These are phyloP conservation scores for Erebia palarica DNA, from an alignment of 2,888 invertebrate genomes.

Conservation along the genomic window DNA sequence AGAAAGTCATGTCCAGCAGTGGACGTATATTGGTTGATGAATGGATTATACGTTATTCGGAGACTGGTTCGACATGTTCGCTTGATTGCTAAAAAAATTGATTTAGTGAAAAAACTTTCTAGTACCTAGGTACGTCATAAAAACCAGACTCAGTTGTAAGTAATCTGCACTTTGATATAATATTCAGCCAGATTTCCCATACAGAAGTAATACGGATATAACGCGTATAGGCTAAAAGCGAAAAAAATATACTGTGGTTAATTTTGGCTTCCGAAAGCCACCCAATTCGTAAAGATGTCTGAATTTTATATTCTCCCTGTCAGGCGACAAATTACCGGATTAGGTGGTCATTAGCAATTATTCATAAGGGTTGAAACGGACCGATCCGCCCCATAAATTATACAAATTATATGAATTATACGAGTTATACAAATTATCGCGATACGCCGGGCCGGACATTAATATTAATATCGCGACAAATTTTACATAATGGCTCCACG, in stretches of 20 bases:
- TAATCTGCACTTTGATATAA: too few relatives aligned
- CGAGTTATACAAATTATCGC: conserved; percentile 39
- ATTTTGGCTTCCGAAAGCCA: neutral
- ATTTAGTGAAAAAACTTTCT: too few relatives aligned
- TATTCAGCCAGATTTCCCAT: too few relatives aligned
- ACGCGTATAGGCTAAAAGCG: too few relatives aligned
- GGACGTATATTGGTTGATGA: too few relatives aligned
- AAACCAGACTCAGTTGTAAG: too few relatives aligned
- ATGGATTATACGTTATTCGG: too few relatives aligned
- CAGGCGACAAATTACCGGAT: conserved; percentile 27
- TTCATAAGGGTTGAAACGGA: conserved; percentile 40
- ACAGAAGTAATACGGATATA: too few relatives aligned
- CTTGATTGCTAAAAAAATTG: too few relatives aligned
- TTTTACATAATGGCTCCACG: conserved; percentile 37
- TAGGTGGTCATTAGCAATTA: conserved; percentile 37
- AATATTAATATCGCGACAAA: conserved; percentile 38
- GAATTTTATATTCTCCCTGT: conserved; percentile 19
- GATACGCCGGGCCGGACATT: conserved; percentile 34
- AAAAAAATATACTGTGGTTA: neutral
- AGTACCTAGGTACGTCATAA: too few relatives aligned
- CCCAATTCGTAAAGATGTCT: conserved; percentile 3
- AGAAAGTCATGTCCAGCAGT: too few relatives aligned
- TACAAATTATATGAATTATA: conserved; percentile 40
- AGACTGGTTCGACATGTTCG: too few relatives aligned
- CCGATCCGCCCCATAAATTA: conserved; percentile 39